Percentiles rank a stretch among this genome's conserved stretches.
Conservation (phyloP, 1,140 invertebrate species). For the Drosophila hydei region DNA sequence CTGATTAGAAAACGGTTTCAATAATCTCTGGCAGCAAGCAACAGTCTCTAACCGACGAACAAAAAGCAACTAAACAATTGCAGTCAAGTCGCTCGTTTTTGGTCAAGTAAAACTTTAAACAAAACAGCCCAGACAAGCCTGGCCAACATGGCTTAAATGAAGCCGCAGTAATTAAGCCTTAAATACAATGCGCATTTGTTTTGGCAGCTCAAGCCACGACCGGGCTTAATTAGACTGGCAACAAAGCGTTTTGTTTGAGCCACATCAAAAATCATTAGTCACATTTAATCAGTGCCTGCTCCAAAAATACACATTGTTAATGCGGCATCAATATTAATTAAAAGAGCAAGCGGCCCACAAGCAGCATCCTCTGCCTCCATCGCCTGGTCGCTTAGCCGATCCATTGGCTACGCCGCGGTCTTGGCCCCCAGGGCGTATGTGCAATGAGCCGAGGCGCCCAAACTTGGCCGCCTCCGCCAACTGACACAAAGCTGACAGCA, state of each 20-base stretch:
- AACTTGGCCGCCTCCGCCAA: slow-evolving; percentile 15
- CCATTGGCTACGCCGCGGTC: neutral
- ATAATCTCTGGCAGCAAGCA: slow-evolving; percentile 56
- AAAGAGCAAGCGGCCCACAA: slow-evolving; percentile 7
- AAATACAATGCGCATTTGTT: slow-evolving; percentile 71
- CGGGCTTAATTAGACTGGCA: slow-evolving; percentile 65
- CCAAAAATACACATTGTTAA: slow-evolving; percentile 67
- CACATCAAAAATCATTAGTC: slow-evolving; percentile 66
- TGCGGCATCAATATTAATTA: slow-evolving; percentile 81
- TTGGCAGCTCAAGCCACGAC: slow-evolving; percentile 28
- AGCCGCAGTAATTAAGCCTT: slow-evolving; percentile 63
- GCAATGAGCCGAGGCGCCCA: slow-evolving; percentile 41
- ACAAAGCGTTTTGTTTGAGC: slow-evolving; percentile 53
- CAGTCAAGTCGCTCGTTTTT: slow-evolving; percentile 37
- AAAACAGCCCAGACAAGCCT: slow-evolving; percentile 19
- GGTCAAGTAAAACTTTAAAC: slow-evolving; percentile 56
- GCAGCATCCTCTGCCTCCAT: neutral
- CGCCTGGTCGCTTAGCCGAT: slow-evolving; percentile 6
- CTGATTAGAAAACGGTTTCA: slow-evolving; percentile 79
- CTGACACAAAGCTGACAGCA: slow-evolving; percentile 78
- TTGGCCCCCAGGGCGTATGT: slow-evolving; percentile 43
- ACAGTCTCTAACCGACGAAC: slow-evolving; percentile 30
- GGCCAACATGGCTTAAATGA: slow-evolving; percentile 17
- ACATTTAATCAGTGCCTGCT: slow-evolving; percentile 64
- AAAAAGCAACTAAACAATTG: slow-evolving; percentile 57